Conservation (phyloP, 2,113 vertebrate genomes). For the Aptenodytes forsteri region DNA sequence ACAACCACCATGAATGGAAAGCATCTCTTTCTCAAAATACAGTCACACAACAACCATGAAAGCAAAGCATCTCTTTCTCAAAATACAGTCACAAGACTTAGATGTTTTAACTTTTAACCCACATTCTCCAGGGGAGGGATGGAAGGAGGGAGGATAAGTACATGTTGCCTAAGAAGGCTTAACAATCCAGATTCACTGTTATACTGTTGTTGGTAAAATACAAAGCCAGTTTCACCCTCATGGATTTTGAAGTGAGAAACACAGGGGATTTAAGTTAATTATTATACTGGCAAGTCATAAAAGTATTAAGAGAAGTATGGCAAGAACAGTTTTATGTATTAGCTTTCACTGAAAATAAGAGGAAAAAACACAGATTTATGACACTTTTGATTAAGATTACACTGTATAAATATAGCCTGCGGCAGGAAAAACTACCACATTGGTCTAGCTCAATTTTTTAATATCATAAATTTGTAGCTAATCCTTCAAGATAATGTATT, state of each 20-base stretch:
- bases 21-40: not conserved
- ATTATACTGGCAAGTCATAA: not conserved
- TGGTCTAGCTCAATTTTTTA: not conserved
- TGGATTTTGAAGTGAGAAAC: not conserved
- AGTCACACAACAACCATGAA: not conserved
- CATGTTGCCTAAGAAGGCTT: not conserved
- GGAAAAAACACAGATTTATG: not conserved
- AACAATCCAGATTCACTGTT: not conserved
- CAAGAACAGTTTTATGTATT: not conserved
- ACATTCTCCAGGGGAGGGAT: not conserved
- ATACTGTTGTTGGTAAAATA: not conserved
- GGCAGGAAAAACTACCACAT: not conserved
- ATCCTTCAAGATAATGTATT: not conserved
- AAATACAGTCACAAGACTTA: not conserved
- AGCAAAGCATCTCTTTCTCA: not conserved
- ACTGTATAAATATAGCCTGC: not conserved
- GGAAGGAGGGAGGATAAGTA: not conserved
- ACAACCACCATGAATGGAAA: not conserved
- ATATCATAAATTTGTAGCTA: not conserved
- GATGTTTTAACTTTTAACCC: not conserved
- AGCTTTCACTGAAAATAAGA: not conserved
- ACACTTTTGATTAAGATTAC: not conserved
- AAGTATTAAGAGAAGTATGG: not conserved
- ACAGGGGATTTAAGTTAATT: not conserved
- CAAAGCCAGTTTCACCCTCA: not conserved